Percentiles rank a stretch among this genome's conserved stretches.
phyloP scores from a whole-genome alignment of 1,140 invertebrate species.

The Adelges cooleyi region DNA sequence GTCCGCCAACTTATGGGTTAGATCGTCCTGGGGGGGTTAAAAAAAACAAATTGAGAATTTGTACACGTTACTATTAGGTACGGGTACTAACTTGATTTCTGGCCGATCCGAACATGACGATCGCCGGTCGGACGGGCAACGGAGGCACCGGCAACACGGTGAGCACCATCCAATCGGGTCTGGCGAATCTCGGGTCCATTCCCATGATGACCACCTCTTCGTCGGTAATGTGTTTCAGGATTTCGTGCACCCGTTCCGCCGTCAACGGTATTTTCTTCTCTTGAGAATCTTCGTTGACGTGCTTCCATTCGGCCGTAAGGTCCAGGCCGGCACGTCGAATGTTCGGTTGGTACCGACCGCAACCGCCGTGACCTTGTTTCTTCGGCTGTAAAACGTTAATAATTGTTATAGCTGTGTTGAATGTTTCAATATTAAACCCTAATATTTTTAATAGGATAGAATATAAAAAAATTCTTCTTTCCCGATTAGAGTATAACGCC shows the following conservation, averaged over 20 bases:
- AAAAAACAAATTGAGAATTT: conserved; percentile 18
- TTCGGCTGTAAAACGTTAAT: conserved; percentile 39
- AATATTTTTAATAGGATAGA: no score
- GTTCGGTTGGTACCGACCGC: conserved; percentile 92
- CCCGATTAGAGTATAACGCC: no score
- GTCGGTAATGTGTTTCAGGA: conserved; percentile 93
- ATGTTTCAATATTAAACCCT: background rate
- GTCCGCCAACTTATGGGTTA: conserved; percentile 97
- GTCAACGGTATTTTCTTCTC: conserved; percentile 87
- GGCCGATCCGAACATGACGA: conserved; percentile 97
- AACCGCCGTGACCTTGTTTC: conserved; percentile 83
- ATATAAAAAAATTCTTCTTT: no score
- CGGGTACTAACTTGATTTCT: conserved; percentile 62
- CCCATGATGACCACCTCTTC: conserved; percentile 93
- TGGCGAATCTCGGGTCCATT: conserved; percentile 88
- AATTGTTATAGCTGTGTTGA: background rate
- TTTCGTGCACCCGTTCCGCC: conserved; percentile 92
- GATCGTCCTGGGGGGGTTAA: conserved; percentile 81
- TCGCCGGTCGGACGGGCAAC: conserved; percentile 82
- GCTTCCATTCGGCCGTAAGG: conserved; percentile 93
- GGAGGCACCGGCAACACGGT: conserved; percentile 96
- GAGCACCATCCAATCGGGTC: conserved; percentile 99
- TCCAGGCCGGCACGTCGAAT: conserved; percentile 81
- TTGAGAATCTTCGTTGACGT: conserved; percentile 95
- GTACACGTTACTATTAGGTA: background rate